Conservation (phyloP, 2,888 invertebrate genomes). For the Diabrotica balteata region DNA sequence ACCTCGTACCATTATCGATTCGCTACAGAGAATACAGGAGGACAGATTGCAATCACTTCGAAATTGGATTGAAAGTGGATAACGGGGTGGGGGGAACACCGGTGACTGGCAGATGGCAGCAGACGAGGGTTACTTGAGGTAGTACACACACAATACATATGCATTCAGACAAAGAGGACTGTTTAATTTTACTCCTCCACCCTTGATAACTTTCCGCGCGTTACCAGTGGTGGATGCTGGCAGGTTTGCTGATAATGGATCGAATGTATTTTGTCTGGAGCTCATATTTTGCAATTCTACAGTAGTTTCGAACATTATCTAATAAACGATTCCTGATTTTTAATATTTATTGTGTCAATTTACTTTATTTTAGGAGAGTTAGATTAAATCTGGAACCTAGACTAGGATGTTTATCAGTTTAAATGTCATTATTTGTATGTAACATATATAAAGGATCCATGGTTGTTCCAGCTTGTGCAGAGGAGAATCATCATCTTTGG, state of each 20-base stretch:
- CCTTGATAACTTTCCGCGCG: constrained; percentile 35
- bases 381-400: too few species aligned
- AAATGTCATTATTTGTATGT: not conserved
- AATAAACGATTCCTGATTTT: too few species aligned
- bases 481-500: too few species aligned
- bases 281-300: too few species aligned
- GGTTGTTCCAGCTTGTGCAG: too few species aligned
- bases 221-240: constrained; percentile 22
- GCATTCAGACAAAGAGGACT: constrained; percentile 59
- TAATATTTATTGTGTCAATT: too few species aligned
- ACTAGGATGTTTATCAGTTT: too few species aligned
- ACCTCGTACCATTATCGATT: constrained; percentile 51
- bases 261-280: too few species aligned
- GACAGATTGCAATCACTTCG: constrained; percentile 60
- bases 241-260: not conserved
- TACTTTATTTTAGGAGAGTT: too few species aligned
- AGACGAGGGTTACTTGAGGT: constrained; percentile 61
- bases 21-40: constrained; percentile 43
- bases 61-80: constrained; percentile 59
- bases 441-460: too few species aligned
- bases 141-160: constrained; percentile 58
- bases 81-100: constrained; percentile 41
- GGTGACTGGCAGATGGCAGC: constrained; percentile 62
- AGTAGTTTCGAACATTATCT: too few species aligned
- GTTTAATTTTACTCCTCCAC: constrained; percentile 54